These are phyloP conservation scores for Eonycteris spelaea DNA, from an alignment of 2,113 vertebrate genomes.

Conservation along the genomic window DNA sequence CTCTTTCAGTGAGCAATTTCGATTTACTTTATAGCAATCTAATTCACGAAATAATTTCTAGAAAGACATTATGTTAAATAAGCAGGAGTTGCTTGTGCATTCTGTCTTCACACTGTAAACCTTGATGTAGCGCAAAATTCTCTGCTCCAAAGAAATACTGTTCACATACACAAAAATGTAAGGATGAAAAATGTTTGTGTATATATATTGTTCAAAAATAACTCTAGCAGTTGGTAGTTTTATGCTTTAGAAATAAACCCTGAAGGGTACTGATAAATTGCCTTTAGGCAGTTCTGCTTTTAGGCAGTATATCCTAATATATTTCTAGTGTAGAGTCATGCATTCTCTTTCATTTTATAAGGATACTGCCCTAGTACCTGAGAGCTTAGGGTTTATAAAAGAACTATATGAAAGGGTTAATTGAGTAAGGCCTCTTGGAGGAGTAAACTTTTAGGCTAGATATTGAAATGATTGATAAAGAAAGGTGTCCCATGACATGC, in stretches of 20 bases:
- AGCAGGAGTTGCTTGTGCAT: not conserved
- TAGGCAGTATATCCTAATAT: not conserved
- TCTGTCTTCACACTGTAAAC: not conserved
- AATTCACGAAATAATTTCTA: slow-evolving; percentile 25
- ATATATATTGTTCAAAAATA: not conserved
- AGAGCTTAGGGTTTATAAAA: not conserved
- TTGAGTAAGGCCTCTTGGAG: not conserved
- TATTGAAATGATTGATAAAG: slow-evolving; percentile 23
- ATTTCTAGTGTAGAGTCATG: not conserved
- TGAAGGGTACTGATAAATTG: slow-evolving; percentile 12
- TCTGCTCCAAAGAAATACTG: not conserved
- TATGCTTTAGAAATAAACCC: slow-evolving; percentile 8
- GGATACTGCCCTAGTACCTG: not conserved
- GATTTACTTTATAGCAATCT: not conserved
- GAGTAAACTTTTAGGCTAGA: not conserved
- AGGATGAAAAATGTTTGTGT: slow-evolving; percentile 30
- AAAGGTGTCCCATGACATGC: not conserved
- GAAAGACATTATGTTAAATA: not conserved
- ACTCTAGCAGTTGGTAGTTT: not conserved
- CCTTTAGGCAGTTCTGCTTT: not conserved
- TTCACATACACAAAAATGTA: not conserved
- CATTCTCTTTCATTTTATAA: not conserved
- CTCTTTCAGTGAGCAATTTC: not conserved
- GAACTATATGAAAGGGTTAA: not conserved
- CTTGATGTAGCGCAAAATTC: not conserved